Percentiles rank a stretch among this genome's conserved stretches.
These are phyloP conservation scores for Steinernema scapterisci DNA, from an alignment of 2,888 invertebrate species.

Conservation along the genomic window DNA sequence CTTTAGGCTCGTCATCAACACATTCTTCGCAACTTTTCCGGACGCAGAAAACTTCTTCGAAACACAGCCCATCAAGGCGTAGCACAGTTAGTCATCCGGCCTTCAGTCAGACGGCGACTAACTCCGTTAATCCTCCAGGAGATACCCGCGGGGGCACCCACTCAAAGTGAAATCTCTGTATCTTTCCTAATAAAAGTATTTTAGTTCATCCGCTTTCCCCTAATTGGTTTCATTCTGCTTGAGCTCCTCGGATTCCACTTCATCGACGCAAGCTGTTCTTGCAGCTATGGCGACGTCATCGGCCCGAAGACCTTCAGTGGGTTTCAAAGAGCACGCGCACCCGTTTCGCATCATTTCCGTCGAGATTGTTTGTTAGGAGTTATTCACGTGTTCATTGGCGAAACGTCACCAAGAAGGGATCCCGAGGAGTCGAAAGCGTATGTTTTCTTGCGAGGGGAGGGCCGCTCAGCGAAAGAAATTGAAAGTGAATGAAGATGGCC, in stretches of 20 bases:
- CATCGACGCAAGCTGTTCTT: not conserved
- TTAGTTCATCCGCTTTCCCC: not conserved
- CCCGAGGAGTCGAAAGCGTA: too few species aligned
- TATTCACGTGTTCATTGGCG: not conserved
- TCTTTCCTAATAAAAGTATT: not conserved
- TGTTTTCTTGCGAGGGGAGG: too few species aligned
- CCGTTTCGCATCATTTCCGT: not conserved
- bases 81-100: too few species aligned
- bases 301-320: not conserved
- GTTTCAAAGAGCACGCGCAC: slow-evolving; percentile 3
- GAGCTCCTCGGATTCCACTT: not conserved
- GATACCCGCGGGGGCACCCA: not conserved
- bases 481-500: too few species aligned
- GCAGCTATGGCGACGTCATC: not conserved
- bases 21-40: too few species aligned
- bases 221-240: not conserved
- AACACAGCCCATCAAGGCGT: too few species aligned
- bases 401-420: not conserved
- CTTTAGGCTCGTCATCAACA: too few species aligned
- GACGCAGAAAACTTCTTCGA: too few species aligned
- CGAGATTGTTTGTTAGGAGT: not conserved
- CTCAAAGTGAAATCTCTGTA: not conserved
- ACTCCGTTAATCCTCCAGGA: not conserved
- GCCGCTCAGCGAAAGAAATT: too few species aligned
- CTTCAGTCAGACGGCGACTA: too few species aligned